phyloP scores from a whole-genome alignment of 2,113 vertebrate species.

The Ceratotherium simum region DNA sequence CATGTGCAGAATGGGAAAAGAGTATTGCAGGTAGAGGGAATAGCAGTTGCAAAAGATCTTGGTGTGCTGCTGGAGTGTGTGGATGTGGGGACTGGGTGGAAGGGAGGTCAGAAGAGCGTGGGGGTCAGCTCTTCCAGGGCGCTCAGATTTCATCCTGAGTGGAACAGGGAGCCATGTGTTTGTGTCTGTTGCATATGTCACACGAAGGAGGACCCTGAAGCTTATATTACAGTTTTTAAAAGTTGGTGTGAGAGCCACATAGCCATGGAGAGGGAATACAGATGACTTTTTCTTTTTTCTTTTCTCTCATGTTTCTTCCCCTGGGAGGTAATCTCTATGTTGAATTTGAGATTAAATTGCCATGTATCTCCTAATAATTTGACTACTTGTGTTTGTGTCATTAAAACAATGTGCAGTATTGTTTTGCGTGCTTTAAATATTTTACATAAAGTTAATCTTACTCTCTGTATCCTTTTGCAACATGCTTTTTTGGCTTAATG shows the following conservation, averaged over 20 bases:
- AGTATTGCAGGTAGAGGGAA: too few relatives aligned
- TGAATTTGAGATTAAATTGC: background rate
- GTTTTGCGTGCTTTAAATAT: background rate
- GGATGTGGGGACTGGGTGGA: background rate
- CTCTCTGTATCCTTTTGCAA: background rate
- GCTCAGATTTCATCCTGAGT: background rate
- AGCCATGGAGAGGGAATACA: background rate
- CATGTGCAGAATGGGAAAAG: fast-evolving
- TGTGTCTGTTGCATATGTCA: fast-evolving
- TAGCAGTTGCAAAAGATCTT: background rate
- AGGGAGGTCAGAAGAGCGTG: too few relatives aligned
- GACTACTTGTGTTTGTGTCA: background rate
- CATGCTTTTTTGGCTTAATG: background rate
- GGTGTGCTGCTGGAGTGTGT: fast-evolving
- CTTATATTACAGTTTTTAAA: too few relatives aligned
- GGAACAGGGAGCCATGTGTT: too few relatives aligned
- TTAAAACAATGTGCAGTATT: background rate
- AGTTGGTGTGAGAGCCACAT: background rate
- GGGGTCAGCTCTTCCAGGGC: too few relatives aligned
- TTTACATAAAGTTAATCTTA: background rate
- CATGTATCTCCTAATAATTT: background rate
- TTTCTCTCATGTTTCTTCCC: background rate
- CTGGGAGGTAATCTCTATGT: background rate
- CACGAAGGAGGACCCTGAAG: background rate
- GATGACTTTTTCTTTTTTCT: background rate